phyloP scores from a whole-genome alignment of 2,797 vertebrate species.

The Stomatorhinus walkeri region DNA sequence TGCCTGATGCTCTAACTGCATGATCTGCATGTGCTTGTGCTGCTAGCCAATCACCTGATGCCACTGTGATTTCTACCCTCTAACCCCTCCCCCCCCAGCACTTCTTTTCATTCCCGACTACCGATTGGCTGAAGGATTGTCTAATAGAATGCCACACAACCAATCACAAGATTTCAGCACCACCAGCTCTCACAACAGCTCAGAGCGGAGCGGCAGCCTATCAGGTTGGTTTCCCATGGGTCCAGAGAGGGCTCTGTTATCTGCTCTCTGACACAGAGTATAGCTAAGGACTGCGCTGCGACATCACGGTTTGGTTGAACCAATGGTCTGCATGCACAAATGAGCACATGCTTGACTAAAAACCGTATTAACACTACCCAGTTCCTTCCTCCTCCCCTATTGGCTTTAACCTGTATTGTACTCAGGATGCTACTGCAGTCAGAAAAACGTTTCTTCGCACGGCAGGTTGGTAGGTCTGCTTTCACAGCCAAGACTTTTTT shows the following conservation, averaged over 20 bases:
- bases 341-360: slow-evolving; percentile 29
- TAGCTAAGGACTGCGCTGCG: neutral
- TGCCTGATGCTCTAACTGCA: slow-evolving; percentile 82
- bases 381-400: slow-evolving; percentile 14
- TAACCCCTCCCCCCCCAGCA: slow-evolving; percentile 77
- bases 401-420: slow-evolving; percentile 30
- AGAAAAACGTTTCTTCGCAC: neutral
- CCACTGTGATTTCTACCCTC: slow-evolving; percentile 97
- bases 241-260: slow-evolving; percentile 31
- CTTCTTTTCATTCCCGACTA: slow-evolving; percentile 99
- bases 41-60: slow-evolving; percentile 87
- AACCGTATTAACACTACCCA: slow-evolving; percentile 30
- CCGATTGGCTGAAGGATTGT: slow-evolving; percentile 99
- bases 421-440: slow-evolving; percentile 24
- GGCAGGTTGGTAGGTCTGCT: neutral
- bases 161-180: slow-evolving; percentile 99
- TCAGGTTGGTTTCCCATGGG: slow-evolving; percentile 87
- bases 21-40: slow-evolving; percentile 92
- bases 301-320: neutral
- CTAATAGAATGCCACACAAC: slow-evolving; percentile 99
- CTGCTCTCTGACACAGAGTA: slow-evolving; percentile 12
- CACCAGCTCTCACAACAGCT: slow-evolving; percentile 99
- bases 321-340: slow-evolving; percentile 50
- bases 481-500: neutral
- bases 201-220: slow-evolving; percentile 98